Evolutionary conservation across 2,113 vertebrate genomes (phyloP).

Genomic region (Recurvirostra avosetta): DNA sequence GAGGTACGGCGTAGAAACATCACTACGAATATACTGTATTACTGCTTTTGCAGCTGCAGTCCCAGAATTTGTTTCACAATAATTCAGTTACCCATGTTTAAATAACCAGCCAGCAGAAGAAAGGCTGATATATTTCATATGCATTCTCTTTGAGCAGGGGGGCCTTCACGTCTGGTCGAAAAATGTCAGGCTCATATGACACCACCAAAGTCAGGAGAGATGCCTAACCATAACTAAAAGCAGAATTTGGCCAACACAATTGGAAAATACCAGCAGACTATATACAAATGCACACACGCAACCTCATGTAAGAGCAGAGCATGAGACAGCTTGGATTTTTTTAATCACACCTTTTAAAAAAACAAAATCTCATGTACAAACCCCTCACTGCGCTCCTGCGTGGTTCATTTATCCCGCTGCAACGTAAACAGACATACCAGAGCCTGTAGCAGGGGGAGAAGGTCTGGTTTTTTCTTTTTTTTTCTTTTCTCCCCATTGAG

Average conservation of each 20-base stretch:
- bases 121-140: conserved; percentile 60
- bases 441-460: background rate
- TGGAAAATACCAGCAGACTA: conserved; percentile 56
- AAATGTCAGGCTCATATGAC: conserved; percentile 65
- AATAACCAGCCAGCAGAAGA: conserved; percentile 59
- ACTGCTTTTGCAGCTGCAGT: conserved; percentile 65
- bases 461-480: too few relatives aligned
- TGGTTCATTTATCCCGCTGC: background rate
- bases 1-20: conserved; percentile 36
- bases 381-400: background rate
- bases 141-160: conserved; percentile 56
- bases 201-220: conserved; percentile 58
- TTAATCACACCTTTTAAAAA: conserved; percentile 51
- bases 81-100: conserved; percentile 64
- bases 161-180: conserved; percentile 56
- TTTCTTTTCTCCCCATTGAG: background rate
- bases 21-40: conserved; percentile 21
- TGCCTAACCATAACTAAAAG: conserved; percentile 64
- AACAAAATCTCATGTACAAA: background rate
- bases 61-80: conserved; percentile 64
- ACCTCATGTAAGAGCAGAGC: background rate
- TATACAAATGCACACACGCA: conserved; percentile 51
- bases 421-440: background rate
- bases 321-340: conserved; percentile 21
- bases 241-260: conserved; percentile 63